Percentiles rank a stretch among this genome's conserved stretches.
Conservation (phyloP, 2,113 vertebrate species). For the Zosterops hypoxanthus region DNA sequence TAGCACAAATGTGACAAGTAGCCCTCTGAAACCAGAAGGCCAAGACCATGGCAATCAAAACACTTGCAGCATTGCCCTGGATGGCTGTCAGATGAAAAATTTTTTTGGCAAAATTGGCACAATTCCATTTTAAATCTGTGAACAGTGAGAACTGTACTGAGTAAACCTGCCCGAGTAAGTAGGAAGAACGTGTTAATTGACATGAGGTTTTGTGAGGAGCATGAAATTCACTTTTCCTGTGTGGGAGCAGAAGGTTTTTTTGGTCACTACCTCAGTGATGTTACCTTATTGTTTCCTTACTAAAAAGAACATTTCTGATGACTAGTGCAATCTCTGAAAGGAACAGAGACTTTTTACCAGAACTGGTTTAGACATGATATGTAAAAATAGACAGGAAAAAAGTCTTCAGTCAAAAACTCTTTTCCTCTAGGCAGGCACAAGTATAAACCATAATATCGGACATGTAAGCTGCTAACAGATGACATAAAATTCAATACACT, state of each 20-base stretch:
- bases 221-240: neutral
- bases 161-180: neutral
- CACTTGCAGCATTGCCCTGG: neutral
- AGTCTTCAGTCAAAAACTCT: neutral
- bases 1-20: neutral
- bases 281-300: neutral
- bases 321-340: neutral
- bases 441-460: neutral
- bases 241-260: neutral
- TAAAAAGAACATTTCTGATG: conserved; percentile 10
- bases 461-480: neutral
- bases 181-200: neutral
- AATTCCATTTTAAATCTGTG: neutral
- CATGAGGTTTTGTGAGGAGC: neutral
- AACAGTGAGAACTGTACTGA: neutral
- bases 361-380: neutral
- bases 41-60: neutral
- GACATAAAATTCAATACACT: neutral
- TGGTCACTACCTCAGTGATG: neutral
- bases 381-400: conserved; percentile 8
- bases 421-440: neutral
- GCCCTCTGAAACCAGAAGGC: neutral
- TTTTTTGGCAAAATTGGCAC: neutral
- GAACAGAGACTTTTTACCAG: neutral
- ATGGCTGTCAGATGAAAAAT: neutral